Base-by-base conservation (phyloP, 1,140 invertebrate genomes). In the Orius insidiosus region DNA sequence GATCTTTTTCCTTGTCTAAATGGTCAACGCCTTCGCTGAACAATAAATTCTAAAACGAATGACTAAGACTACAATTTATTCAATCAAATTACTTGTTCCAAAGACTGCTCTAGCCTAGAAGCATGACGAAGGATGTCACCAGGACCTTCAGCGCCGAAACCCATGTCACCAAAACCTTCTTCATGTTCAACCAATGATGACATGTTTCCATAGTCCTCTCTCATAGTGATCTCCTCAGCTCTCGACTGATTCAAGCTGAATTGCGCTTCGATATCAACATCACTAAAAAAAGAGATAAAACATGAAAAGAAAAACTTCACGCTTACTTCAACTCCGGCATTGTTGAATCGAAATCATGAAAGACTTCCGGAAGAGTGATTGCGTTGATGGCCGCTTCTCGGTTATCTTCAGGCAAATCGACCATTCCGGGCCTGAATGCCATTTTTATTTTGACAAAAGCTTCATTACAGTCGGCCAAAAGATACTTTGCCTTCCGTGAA, bases 371-470 rank as follows among this genome's bases (percentile, higher is more conserved):
- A 18, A 96, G 68, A 19, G 89, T 95, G 49, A 95, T 95, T 19
- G 90, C 88, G 65, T 87, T 90, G 53, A 94, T 85, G 40, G 89
- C 89, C 30, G 89, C 90, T 64, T 97, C 90, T 53, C 92, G 65
- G 59, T 95, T 89, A 54, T 95, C 93, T 63, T 98, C 93, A 1
- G 93, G 90, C 41, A 98, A 66, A 67, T 98, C 93, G 1, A 97
- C 93, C 77, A 96, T 93, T 10, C 93, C 94, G 24, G 94, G 93
- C 54, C 94, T 70, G 62, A 98, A 99, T 13, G 95, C 94, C 87
- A 95, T 90, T 74, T 97, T 99, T 56, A 99, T 99, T 67, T 98
- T 99, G 36, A 98, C 90, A 66, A 98, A 98, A 1, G 96, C 95
- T 68, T 99, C 95, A 85, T 99, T 98, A 67, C 96, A 99, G 64